phyloP scores from a whole-genome alignment of 2,888 invertebrate species.

The Drosophila kanekoi region DNA sequence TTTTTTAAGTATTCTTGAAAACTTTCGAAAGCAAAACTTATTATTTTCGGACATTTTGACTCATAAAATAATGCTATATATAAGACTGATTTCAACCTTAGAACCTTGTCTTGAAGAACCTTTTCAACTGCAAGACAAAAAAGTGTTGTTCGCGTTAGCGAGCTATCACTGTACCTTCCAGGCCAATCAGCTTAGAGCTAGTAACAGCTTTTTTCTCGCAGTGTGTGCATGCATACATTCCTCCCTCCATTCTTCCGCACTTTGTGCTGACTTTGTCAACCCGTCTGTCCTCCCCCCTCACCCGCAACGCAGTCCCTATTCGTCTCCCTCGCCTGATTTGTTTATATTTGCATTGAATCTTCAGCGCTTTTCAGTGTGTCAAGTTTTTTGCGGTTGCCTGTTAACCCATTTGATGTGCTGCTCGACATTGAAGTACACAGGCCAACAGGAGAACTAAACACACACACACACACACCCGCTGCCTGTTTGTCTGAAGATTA shows the following conservation, averaged over 20 bases:
- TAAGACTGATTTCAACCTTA: no score
- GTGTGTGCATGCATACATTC: slow-evolving; percentile 8
- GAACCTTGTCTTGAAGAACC: no score
- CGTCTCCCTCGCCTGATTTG: slow-evolving; percentile 55
- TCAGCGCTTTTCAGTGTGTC: slow-evolving; percentile 68
- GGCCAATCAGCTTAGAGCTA: no score
- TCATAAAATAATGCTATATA: no score
- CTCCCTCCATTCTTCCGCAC: background rate
- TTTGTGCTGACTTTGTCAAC: slow-evolving; percentile 5
- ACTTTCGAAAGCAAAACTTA: no score
- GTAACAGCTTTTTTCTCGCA: background rate
- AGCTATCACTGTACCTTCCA: background rate
- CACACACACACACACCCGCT: slow-evolving; percentile 3
- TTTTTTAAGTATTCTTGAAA: no score
- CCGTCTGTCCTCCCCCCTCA: background rate
- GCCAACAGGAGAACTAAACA: background rate
- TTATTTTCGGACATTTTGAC: background rate
- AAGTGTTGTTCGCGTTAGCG: background rate
- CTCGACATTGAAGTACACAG: slow-evolving; percentile 56
- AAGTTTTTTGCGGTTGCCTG: slow-evolving; percentile 63
- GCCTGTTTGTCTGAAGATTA: slow-evolving; percentile 58
- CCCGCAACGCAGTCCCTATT: no score
- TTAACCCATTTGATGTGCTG: slow-evolving; percentile 71
- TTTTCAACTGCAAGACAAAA: no score
- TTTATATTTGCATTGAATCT: slow-evolving; percentile 78